Evolutionary conservation across 2,888 invertebrate species (phyloP).

Genomic region (Hemistola chrysoprasaria): DNA sequence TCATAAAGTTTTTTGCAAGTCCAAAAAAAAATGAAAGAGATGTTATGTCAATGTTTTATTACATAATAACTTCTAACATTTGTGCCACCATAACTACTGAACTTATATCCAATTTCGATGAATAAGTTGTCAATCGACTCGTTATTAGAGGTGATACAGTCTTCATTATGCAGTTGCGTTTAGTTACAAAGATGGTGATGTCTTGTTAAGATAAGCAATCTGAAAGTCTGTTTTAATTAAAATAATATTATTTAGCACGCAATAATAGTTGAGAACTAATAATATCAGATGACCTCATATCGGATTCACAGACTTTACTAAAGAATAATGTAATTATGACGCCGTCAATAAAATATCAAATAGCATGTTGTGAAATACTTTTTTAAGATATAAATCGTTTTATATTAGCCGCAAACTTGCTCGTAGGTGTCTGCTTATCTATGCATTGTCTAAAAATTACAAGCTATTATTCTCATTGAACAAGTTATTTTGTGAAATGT

Average conservation of each 20-base stretch:
- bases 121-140: too few relatives aligned
- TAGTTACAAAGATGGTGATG: neutral
- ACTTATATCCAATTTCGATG: too few relatives aligned
- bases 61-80: too few relatives aligned
- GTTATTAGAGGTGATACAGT: too few relatives aligned
- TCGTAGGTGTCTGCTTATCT: conserved; percentile 7
- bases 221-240: too few relatives aligned
- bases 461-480: neutral
- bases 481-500: neutral
- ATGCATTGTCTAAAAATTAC: conserved; percentile 1
- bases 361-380: too few relatives aligned
- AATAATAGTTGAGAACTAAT: neutral
- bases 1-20: too few relatives aligned
- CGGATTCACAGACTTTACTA: conserved; percentile 1
- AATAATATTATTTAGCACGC: too few relatives aligned
- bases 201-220: neutral
- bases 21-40: too few relatives aligned
- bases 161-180: too few relatives aligned
- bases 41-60: too few relatives aligned
- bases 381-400: neutral
- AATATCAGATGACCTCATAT: neutral
- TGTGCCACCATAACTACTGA: too few relatives aligned
- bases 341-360: neutral
- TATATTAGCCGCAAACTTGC: neutral
- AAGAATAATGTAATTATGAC: conserved; percentile 3